Percentiles rank a stretch among this genome's conserved stretches.
Conservation (phyloP, 2,888 invertebrate species). For the Notodonta ziczac region DNA sequence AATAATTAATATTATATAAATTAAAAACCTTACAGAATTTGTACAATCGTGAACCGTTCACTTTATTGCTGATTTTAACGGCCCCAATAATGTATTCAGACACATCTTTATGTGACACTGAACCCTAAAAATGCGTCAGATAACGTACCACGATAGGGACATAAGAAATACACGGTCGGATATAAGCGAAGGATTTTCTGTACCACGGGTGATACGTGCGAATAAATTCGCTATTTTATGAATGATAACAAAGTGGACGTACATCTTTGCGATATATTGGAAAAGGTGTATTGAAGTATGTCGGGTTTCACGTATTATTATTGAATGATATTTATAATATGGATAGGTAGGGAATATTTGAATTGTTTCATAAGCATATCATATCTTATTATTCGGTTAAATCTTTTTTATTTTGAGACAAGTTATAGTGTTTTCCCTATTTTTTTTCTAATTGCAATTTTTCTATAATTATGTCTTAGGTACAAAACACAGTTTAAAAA, state of each 20-base stretch:
- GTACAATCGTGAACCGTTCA: slow-evolving; percentile 13
- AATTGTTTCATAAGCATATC: too few relatives aligned
- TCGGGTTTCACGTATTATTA: background rate
- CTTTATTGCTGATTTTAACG: slow-evolving; percentile 33
- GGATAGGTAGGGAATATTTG: too few relatives aligned
- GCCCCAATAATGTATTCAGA: slow-evolving; percentile 36
- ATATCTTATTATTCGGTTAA: too few relatives aligned
- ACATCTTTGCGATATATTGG: background rate
- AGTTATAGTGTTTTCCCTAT: too few relatives aligned
- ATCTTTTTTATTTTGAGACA: too few relatives aligned
- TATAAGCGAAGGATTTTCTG: slow-evolving; percentile 28
- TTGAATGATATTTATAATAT: background rate
- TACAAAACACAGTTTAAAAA: too few relatives aligned
- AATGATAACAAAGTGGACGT: slow-evolving; percentile 21
- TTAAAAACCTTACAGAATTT: too few relatives aligned
- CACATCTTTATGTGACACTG: slow-evolving; percentile 39
- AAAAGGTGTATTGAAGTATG: background rate
- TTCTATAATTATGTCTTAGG: too few relatives aligned
- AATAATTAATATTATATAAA: too few relatives aligned
- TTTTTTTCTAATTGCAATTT: too few relatives aligned
- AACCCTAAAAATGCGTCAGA: slow-evolving; percentile 33
- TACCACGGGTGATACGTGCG: slow-evolving; percentile 19
- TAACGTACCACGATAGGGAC: slow-evolving; percentile 21
- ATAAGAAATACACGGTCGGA: slow-evolving; percentile 20
- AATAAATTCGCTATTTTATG: slow-evolving; percentile 40